Evolutionary conservation across 2,888 invertebrate genomes (phyloP).

Genomic region (Nemoura dubitans): DNA sequence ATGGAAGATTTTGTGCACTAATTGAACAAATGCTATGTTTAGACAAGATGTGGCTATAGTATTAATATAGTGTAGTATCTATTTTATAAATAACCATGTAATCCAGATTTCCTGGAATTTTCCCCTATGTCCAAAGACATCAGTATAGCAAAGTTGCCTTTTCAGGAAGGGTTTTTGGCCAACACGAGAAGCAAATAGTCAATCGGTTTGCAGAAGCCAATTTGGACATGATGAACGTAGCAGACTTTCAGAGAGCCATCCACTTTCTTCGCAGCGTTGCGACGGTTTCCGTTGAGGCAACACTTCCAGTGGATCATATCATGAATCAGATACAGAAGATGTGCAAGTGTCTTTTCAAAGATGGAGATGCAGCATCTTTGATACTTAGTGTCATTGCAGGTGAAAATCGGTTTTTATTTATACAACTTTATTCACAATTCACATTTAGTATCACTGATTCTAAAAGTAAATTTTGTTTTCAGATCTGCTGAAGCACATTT

Average conservation of each 20-base stretch:
- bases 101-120: too few relatives aligned
- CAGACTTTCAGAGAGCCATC: slow-evolving; percentile 4
- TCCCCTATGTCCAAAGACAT: too few relatives aligned
- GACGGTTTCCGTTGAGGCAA: background rate
- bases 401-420: background rate
- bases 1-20: too few relatives aligned
- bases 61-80: too few relatives aligned
- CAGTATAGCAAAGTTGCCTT: background rate
- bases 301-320: slow-evolving; percentile 53
- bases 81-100: too few relatives aligned
- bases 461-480: background rate
- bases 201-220: too few relatives aligned
- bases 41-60: too few relatives aligned
- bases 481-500: slow-evolving; percentile 1
- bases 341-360: slow-evolving; percentile 56
- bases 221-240: background rate
- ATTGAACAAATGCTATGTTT: too few relatives aligned
- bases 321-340: slow-evolving; percentile 56
- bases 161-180: background rate
- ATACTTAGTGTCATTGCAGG: slow-evolving; percentile 58
- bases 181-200: too few relatives aligned
- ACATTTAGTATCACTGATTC: too few relatives aligned
- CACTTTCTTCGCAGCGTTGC: background rate
- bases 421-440: too few relatives aligned
- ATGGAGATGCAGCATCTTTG: slow-evolving; percentile 56